These are phyloP conservation scores for Ephestia elutella DNA, from an alignment of 1,140 invertebrate genomes.

Conservation along the genomic window DNA sequence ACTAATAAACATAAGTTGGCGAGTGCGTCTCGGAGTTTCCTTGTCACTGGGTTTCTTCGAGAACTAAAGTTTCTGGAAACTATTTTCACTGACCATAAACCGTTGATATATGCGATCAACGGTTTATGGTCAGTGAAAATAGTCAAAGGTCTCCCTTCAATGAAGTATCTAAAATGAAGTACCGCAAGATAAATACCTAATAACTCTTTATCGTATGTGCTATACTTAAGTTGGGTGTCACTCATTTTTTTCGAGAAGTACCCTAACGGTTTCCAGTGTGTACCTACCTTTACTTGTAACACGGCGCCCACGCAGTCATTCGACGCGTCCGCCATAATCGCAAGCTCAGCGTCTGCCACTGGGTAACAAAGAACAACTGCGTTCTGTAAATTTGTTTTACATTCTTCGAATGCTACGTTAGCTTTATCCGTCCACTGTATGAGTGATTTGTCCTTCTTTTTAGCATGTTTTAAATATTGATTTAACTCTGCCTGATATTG, in stretches of 20 bases:
- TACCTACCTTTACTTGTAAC: constrained; percentile 36
- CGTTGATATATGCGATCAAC: too few species aligned
- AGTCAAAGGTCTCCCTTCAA: constrained; percentile 32
- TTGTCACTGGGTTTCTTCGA: constrained; percentile 12
- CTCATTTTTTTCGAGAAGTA: constrained; percentile 34
- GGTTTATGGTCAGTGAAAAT: constrained; percentile 58
- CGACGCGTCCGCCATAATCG: constrained; percentile 41
- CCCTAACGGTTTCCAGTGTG: constrained; percentile 22
- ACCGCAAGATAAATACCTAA: constrained; percentile 31
- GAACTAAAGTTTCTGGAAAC: too few species aligned
- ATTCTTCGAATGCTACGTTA: constrained; percentile 44
- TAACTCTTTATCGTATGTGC: constrained; percentile 33
- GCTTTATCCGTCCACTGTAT: constrained; percentile 40
- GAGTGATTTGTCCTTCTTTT: constrained; percentile 20
- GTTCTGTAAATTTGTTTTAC: constrained; percentile 44
- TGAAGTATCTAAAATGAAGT: constrained; percentile 31
- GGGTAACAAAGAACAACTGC: constrained; percentile 36
- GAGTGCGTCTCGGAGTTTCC: constrained; percentile 18
- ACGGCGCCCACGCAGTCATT: constrained; percentile 40
- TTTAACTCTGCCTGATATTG: constrained; percentile 15
- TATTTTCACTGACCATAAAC: too few species aligned
- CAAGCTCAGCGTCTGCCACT: not conserved
- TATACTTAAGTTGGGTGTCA: constrained; percentile 24
- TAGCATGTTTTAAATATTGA: constrained; percentile 13
- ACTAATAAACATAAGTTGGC: constrained; percentile 20